These are phyloP conservation scores for Tangachromis dhanisi DNA, from an alignment of 2,113 vertebrate species.

Conservation along the genomic window DNA sequence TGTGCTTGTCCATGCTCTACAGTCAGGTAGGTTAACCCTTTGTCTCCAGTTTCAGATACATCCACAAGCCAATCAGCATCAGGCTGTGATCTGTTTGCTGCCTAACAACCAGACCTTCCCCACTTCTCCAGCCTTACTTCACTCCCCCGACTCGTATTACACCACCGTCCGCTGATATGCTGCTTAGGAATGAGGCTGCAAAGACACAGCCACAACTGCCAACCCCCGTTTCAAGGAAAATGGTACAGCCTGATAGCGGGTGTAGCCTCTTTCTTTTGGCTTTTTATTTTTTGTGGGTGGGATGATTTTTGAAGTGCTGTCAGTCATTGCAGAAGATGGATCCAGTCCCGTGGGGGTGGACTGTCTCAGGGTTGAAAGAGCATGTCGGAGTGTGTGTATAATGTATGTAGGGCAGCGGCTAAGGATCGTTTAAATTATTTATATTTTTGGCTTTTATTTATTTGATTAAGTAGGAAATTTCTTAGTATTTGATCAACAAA, in stretches of 20 bases:
- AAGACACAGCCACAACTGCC: not conserved
- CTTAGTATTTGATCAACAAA: not conserved
- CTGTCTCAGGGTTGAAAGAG: constrained; percentile 23
- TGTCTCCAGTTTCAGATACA: not conserved
- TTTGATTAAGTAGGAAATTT: not conserved
- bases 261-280: not conserved
- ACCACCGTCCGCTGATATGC: constrained; percentile 38
- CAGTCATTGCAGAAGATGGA: constrained; percentile 2
- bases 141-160: constrained; percentile 45
- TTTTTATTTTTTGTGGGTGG: not conserved
- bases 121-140: not conserved
- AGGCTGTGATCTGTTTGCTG: constrained; percentile 10
- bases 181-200: constrained; percentile 40
- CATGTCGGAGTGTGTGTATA: constrained; percentile 16
- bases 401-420: not conserved
- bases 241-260: not conserved
- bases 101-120: constrained; percentile 47
- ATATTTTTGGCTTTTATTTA: not conserved
- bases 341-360: not conserved
- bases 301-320: constrained; percentile 19
- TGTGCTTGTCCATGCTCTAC: not conserved
- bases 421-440: not conserved
- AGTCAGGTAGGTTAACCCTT: not conserved
- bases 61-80: constrained; percentile 26
- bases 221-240: not conserved